Percentiles rank a stretch among this genome's conserved stretches.
These are phyloP conservation scores for Dascillus cervinus DNA, from an alignment of 2,888 invertebrate genomes.

Conservation along the genomic window DNA sequence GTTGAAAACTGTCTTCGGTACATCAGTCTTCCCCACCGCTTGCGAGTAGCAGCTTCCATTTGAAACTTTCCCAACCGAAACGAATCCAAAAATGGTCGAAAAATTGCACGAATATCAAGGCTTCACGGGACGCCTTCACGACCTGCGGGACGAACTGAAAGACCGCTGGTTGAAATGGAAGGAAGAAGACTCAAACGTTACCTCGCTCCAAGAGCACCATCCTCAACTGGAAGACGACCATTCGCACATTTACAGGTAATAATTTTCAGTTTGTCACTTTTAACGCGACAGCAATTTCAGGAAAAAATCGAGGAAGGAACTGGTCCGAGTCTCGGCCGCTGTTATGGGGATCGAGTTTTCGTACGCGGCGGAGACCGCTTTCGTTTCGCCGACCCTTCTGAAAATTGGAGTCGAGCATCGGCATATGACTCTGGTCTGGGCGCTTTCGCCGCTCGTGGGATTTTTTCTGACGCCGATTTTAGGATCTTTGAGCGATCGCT, in stretches of 20 bases:
- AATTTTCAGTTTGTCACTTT: not conserved
- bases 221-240: conserved; percentile 46
- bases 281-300: conserved; percentile 48
- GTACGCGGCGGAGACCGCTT: conserved; percentile 95
- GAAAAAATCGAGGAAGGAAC: conserved; percentile 68
- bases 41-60: too few species aligned
- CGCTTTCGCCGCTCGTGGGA: conserved; percentile 86
- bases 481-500: conserved; percentile 88
- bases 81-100: conserved; percentile 61
- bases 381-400: conserved; percentile 88
- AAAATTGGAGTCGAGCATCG: conserved; percentile 89
- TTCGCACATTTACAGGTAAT: conserved; percentile 60
- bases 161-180: conserved; percentile 57
- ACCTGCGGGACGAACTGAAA: conserved; percentile 54
- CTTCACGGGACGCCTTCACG: conserved; percentile 61
- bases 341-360: conserved; percentile 98
- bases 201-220: conserved; percentile 45
- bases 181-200: conserved; percentile 52
- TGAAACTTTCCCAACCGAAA: too few species aligned
- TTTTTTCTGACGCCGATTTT: conserved; percentile 90
- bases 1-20: too few species aligned
- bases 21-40: too few species aligned
- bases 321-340: conserved; percentile 83
- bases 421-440: conserved; percentile 95
- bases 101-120: conserved; percentile 78